Conservation (phyloP, 1,140 invertebrate species). For the Coelopa frigida region DNA sequence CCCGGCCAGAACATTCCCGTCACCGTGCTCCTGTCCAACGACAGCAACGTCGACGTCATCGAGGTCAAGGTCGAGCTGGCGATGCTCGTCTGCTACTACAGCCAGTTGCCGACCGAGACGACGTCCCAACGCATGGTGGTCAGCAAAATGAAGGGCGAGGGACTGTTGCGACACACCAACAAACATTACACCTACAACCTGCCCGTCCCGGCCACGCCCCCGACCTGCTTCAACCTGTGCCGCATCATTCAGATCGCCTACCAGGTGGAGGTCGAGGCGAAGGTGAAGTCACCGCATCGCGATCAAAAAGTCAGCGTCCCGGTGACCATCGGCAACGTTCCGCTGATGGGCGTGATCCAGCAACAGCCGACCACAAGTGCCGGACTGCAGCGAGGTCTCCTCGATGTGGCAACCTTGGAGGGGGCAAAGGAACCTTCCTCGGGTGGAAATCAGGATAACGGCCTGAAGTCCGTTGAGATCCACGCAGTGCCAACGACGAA, state of each 20-base stretch:
- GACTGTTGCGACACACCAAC: conserved; percentile 41
- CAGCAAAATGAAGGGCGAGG: conserved; percentile 46
- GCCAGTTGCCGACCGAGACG: conserved; percentile 49
- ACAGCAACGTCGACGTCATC: conserved; percentile 47
- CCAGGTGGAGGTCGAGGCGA: conserved; percentile 52
- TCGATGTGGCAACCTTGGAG: too few species aligned
- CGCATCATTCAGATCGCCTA: conserved; percentile 64
- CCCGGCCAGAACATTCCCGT: conserved; percentile 33
- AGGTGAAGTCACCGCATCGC: conserved; percentile 42
- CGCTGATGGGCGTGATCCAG: conserved; percentile 24
- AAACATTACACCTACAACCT: conserved; percentile 41
- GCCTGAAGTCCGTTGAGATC: too few species aligned
- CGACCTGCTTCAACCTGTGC: conserved; percentile 62
- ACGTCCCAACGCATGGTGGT: conserved; percentile 51
- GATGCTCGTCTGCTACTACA: conserved; percentile 43
- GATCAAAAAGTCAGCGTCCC: conserved; percentile 46
- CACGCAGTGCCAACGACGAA: too few species aligned
- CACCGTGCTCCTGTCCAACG: conserved; percentile 25
- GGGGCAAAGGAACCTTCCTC: too few species aligned
- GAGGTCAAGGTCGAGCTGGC: conserved; percentile 46
- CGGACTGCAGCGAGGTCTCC: too few species aligned
- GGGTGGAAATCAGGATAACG: too few species aligned
- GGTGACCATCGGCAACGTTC: conserved; percentile 53
- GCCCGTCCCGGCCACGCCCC: conserved; percentile 60
- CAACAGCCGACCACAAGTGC: conserved; percentile 9